These are phyloP conservation scores for Gymnothorax javanicus DNA, from an alignment of 2,797 vertebrate species.

Conservation along the genomic window DNA sequence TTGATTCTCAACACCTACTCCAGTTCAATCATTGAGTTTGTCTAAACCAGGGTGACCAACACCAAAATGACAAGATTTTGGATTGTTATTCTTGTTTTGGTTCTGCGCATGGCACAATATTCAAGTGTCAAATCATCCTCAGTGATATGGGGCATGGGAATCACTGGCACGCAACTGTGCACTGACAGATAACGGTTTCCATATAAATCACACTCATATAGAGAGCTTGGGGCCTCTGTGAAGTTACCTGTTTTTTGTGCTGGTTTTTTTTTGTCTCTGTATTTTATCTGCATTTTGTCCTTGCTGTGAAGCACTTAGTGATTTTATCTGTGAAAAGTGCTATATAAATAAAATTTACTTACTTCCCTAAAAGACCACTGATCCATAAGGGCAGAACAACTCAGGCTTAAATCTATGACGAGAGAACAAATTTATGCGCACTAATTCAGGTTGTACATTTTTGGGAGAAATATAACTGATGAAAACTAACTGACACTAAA, in stretches of 20 bases:
- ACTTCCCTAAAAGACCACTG: not conserved
- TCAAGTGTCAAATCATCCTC: no score
- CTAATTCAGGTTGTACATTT: not conserved
- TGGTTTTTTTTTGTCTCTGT: not conserved
- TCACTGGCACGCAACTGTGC: not conserved
- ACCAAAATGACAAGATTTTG: no score
- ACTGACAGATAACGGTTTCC: not conserved
- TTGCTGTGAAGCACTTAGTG: no score
- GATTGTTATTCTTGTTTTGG: no score
- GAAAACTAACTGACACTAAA: no score
- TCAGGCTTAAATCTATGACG: not conserved
- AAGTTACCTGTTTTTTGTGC: no score
- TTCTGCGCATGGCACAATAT: no score
- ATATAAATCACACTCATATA: not conserved
- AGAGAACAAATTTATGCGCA: not conserved
- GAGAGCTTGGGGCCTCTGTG: no score
- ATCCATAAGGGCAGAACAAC: not conserved
- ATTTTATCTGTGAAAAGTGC: no score
- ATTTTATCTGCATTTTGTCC: not conserved
- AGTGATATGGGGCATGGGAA: not conserved
- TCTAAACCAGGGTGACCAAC: not conserved
- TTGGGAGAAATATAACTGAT: not conserved
- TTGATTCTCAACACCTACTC: not conserved
- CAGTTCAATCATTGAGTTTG: not conserved
- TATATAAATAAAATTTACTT: no score